Evolutionary conservation across 1,140 invertebrate genomes (phyloP).

Genomic region (Laupala kohalensis): DNA sequence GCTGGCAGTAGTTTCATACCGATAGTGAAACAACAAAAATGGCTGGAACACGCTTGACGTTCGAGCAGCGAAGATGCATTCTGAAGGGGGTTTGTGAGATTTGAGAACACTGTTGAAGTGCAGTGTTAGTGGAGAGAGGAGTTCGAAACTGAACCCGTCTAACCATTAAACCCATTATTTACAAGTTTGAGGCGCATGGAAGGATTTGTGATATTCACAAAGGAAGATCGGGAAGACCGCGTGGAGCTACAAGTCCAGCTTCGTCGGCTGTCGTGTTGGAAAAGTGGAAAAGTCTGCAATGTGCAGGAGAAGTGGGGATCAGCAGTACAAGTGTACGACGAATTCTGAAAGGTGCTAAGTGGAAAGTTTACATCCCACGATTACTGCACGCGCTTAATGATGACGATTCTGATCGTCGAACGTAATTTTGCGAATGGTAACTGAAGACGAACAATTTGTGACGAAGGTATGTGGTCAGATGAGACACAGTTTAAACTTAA

Average conservation of each 20-base stretch:
- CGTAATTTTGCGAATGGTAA: not conserved
- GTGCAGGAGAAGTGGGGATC: too few species aligned
- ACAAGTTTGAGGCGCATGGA: constrained; percentile 1
- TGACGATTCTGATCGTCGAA: not conserved
- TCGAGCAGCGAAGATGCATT: too few species aligned
- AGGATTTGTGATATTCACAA: constrained; percentile 1
- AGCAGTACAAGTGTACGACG: not conserved
- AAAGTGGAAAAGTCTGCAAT: too few species aligned
- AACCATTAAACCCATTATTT: not conserved
- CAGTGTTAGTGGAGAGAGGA: not conserved
- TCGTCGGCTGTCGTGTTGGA: too few species aligned
- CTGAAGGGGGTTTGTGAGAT: too few species aligned
- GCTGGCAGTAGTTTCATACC: too few species aligned
- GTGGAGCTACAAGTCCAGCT: not conserved
- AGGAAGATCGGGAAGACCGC: not conserved
- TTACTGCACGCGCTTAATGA: not conserved
- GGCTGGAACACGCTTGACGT: not conserved
- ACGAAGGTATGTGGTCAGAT: too few species aligned
- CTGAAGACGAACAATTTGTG: too few species aligned
- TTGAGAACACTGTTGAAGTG: not conserved
- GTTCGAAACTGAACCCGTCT: not conserved
- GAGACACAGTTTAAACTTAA: too few species aligned
- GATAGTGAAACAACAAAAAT: too few species aligned
- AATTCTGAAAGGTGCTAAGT: not conserved
- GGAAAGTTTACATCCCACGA: not conserved